These are phyloP conservation scores for Remorina albescens DNA, from an alignment of 2,797 vertebrate genomes.

Conservation along the genomic window DNA sequence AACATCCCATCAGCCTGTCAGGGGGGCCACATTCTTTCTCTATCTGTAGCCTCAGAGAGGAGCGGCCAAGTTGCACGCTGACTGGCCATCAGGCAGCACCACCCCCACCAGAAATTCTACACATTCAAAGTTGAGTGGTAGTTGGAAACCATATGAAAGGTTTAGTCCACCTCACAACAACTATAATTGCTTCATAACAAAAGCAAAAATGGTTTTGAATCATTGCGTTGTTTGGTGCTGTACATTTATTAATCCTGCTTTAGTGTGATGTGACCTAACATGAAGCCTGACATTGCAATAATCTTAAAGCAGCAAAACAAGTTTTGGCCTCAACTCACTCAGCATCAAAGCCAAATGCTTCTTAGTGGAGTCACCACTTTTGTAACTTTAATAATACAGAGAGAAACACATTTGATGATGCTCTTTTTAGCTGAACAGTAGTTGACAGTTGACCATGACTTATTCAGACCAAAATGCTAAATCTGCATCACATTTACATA, in stretches of 20 bases:
- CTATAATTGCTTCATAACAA: not conserved
- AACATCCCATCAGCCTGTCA: constrained; percentile 41
- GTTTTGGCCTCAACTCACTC: not conserved
- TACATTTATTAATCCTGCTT: not conserved
- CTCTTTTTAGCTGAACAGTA: no score
- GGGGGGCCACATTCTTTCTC: constrained; percentile 36
- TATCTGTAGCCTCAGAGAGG: constrained; percentile 26
- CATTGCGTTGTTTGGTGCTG: no score
- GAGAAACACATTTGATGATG: no score
- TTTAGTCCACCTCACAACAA: no score
- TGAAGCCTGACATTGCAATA: not conserved
- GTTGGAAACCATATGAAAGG: constrained; percentile 10
- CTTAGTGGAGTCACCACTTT: not conserved
- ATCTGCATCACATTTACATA: no score
- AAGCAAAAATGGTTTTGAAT: not conserved
- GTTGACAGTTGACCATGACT: no score
- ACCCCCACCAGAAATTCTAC: constrained; percentile 6
- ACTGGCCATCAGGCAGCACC: constrained; percentile 9
- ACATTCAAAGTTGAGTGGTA: not conserved
- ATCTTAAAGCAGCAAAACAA: not conserved
- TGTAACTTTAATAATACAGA: no score
- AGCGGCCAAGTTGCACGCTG: constrained; percentile 20
- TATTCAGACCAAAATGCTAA: no score
- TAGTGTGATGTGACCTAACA: not conserved
- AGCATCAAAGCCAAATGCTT: not conserved